Conservation (phyloP, 2,888 invertebrate species). For the Trisateles emortualis region DNA sequence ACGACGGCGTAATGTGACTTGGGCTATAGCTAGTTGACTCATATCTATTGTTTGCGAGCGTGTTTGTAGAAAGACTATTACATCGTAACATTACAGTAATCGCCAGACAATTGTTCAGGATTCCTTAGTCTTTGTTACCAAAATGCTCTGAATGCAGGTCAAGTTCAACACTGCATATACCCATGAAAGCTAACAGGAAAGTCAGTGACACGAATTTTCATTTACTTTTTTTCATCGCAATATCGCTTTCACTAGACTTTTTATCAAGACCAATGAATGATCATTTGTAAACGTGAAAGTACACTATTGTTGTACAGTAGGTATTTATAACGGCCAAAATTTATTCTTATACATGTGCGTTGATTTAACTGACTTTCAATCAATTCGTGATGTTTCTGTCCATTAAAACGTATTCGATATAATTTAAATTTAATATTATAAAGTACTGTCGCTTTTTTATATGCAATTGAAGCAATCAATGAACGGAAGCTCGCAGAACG, state of each 20-base stretch:
- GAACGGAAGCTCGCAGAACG: constrained; percentile 50
- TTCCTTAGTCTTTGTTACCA: constrained; percentile 35
- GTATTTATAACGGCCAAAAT: constrained; percentile 60
- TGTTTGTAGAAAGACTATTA: constrained; percentile 15
- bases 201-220: constrained; percentile 84
- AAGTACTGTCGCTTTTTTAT: constrained; percentile 43
- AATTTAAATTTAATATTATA: constrained; percentile 55
- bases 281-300: constrained; percentile 83
- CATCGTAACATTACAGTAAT: constrained; percentile 17
- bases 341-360: constrained; percentile 66
- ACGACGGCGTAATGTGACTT: constrained; percentile 20
- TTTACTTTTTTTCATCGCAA: constrained; percentile 78
- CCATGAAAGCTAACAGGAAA: constrained; percentile 75
- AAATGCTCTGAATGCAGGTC: constrained; percentile 63
- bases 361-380: constrained; percentile 67
- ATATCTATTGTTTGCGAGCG: constrained; percentile 15
- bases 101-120: constrained; percentile 29
- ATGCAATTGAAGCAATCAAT: constrained; percentile 53
- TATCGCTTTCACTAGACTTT: constrained; percentile 84
- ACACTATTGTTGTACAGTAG: constrained; percentile 67
- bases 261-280: constrained; percentile 77
- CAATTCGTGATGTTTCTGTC: constrained; percentile 58
- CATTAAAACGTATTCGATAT: constrained; percentile 54
- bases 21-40: constrained; percentile 17
- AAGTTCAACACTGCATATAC: constrained; percentile 63